Conservation (phyloP, 2,888 invertebrate species). For the Ichneumoninae sp. region DNA sequence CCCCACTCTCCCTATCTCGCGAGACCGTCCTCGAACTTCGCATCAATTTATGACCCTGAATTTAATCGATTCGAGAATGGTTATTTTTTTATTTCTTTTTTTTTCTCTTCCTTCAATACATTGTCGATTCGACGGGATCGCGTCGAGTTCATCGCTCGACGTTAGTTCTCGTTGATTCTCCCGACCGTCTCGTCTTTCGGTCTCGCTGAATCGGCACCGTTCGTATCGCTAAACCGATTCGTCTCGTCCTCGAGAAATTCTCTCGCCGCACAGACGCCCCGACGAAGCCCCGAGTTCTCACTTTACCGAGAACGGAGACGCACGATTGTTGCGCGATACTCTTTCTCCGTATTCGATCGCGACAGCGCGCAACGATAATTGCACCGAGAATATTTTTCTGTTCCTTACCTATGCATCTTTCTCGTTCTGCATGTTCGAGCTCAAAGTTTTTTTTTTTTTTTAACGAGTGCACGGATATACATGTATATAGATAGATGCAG, state of each 20-base stretch:
- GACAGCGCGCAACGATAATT: slow-evolving; percentile 56
- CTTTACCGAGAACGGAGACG: slow-evolving; percentile 23
- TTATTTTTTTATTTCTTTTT: neutral
- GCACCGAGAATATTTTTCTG: slow-evolving; percentile 42
- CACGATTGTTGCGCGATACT: slow-evolving; percentile 52
- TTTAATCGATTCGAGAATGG: slow-evolving; percentile 18
- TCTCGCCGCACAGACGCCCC: slow-evolving; percentile 30
- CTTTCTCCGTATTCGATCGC: slow-evolving; percentile 25
- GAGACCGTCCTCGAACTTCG: slow-evolving; percentile 2
- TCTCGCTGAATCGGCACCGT: slow-evolving; percentile 7
- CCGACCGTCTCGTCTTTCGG: slow-evolving; percentile 36
- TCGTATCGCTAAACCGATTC: slow-evolving; percentile 60
- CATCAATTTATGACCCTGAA: slow-evolving; percentile 37
- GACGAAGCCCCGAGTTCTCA: slow-evolving; percentile 17
- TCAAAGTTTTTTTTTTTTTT: neutral
- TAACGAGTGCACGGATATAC: neutral
- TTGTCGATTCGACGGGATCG: slow-evolving; percentile 41
- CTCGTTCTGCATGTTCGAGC: neutral
- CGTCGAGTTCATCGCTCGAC: slow-evolving; percentile 52
- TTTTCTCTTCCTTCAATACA: neutral
- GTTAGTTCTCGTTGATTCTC: slow-evolving; percentile 38
- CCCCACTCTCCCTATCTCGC: neutral
- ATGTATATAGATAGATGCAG: neutral
- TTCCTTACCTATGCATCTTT: neutral
- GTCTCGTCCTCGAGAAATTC: slow-evolving; percentile 60